Conservation (phyloP, 2,113 vertebrate genomes). For the Cavia porcellus region DNA sequence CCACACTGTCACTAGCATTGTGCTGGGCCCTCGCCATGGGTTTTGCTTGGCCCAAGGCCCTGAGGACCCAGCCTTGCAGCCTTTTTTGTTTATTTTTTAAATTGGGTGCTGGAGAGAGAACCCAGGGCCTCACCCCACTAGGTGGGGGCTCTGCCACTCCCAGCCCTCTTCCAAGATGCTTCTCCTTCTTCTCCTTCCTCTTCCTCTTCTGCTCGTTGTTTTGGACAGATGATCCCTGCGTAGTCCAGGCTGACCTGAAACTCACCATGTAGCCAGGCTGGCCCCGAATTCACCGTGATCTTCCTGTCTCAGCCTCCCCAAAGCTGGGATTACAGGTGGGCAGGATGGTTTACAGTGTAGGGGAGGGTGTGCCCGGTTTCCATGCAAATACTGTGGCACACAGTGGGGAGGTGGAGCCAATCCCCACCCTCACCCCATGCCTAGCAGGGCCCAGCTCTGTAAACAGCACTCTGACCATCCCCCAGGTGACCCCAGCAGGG, state of each 20-base stretch:
- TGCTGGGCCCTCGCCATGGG: background rate
- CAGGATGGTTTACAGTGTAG: background rate
- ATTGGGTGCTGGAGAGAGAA: background rate
- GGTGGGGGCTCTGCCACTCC: background rate
- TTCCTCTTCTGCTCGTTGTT: background rate
- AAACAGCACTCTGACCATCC: background rate
- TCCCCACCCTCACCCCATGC: too few relatives aligned
- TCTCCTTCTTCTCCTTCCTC: background rate
- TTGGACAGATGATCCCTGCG: background rate
- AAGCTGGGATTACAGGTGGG: background rate
- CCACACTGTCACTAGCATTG: background rate
- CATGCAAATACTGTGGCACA: background rate
- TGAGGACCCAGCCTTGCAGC: background rate
- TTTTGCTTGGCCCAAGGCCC: too few relatives aligned
- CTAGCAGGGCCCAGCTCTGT: too few relatives aligned
- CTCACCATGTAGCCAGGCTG: too few relatives aligned
- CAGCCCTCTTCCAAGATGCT: background rate
- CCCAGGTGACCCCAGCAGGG: background rate
- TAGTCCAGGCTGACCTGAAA: too few relatives aligned
- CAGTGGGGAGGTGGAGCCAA: background rate
- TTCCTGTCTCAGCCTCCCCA: background rate
- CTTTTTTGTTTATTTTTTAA: background rate
- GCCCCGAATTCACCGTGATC: background rate
- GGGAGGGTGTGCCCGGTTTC: background rate
- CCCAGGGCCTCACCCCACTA: background rate